Evolutionary conservation across 2,113 vertebrate species (phyloP), one percentile per base, ranked within the genome.

Genomic region (Phyllostomus hastatus): DNA sequence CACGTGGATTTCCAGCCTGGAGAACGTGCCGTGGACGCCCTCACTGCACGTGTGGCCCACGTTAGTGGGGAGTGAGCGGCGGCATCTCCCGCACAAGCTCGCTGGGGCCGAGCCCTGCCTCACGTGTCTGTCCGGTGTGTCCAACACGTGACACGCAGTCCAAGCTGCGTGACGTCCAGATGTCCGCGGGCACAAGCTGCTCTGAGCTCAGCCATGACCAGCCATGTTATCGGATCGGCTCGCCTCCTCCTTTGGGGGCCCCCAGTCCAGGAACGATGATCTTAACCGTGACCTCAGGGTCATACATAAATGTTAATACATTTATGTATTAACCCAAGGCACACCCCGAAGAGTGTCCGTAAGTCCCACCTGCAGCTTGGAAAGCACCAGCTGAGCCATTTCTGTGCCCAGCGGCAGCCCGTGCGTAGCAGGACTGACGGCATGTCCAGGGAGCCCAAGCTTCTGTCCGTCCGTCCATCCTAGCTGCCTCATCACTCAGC

Each of bases 141-240:
- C 59, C 41, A 69, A 9, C 57, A 2, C 26, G 12, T 2, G 4
- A 2, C 16, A 17, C 1, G 4, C 43, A 5, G 15, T 5, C 73
- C 16, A 14, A 38, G 48, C 78, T 35, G 50, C 4, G 7, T n/a
- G 31, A 38, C 17, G 8, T 22, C 43, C 82, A 46, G 2, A 72
- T 8, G 8, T 46, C 4, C 11, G 0, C 3, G 19, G 54, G 78
- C 1, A 1, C n/a, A 7, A 66, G n/a, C 46, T 72, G 10, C 35
- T 90, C 10, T 46, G 70, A 46, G 16, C 43, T 80, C 33, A 75
- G 54, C 35, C n/a, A 26, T 85, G 57, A 28, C 95, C 28, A 24
- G 8, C 8, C 20, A 2, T 33, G 33, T 48, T 33, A 48, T 48
- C 54, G n/a, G 15, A 10, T 48, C 54, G 33, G 10, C 7, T 80